Percentiles rank a stretch among this genome's conserved stretches.
phyloP scores from a whole-genome alignment of 2,797 vertebrate species.

The Sus cebifrons region DNA sequence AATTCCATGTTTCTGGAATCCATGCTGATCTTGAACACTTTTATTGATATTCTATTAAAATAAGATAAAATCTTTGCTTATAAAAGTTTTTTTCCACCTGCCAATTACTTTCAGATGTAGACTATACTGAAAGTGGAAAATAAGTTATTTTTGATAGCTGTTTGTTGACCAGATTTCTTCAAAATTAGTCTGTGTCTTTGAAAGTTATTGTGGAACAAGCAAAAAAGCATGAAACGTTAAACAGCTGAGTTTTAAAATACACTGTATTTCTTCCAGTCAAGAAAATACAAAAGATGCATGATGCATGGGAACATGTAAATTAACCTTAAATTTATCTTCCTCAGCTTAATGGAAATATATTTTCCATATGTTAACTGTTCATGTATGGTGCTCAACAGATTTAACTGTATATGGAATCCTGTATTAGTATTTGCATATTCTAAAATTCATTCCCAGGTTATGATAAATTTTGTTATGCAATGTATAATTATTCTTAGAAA shows the following conservation, averaged over 20 bases:
- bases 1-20: conserved; percentile 63
- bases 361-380: conserved; percentile 67
- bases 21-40: conserved; percentile 55
- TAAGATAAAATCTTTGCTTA: conserved; percentile 63
- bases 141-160: conserved; percentile 66
- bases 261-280: conserved; percentile 10
- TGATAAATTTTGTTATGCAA: neutral
- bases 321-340: conserved; percentile 6
- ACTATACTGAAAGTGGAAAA: conserved; percentile 39
- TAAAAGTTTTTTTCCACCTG: conserved; percentile 58
- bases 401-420: neutral
- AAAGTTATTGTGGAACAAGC: conserved; percentile 52
- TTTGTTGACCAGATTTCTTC: conserved; percentile 57
- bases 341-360: neutral
- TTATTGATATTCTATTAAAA: conserved; percentile 77
- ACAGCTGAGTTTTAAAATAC: conserved; percentile 33
- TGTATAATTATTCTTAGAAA: neutral
- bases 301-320: conserved; percentile 49
- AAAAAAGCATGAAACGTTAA: conserved; percentile 65
- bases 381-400: neutral
- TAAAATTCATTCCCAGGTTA: conserved; percentile 26
- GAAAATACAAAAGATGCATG: conserved; percentile 28
- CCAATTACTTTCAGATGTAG: conserved; percentile 67
- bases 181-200: conserved; percentile 60
- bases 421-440: neutral